phyloP scores from a whole-genome alignment of 1,140 invertebrate species.

The Drosophila biarmipes region DNA sequence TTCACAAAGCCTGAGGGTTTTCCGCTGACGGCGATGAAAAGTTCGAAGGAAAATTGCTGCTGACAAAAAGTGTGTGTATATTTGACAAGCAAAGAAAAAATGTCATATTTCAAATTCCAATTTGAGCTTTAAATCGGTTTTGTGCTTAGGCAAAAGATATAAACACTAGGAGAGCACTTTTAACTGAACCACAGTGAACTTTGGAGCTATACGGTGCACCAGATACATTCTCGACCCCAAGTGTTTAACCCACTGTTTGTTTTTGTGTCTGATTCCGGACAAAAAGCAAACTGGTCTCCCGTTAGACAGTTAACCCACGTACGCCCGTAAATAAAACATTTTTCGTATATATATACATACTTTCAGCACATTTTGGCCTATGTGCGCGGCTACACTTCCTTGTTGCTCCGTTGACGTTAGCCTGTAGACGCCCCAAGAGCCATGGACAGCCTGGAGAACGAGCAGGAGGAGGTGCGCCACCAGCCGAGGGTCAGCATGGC shows the following conservation, averaged over 20 bases:
- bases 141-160: background rate
- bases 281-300: constrained; percentile 4
- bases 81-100: constrained; percentile 19
- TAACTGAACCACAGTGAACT: background rate
- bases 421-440: background rate
- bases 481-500: constrained; percentile 44
- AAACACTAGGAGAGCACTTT: too few relatives aligned
- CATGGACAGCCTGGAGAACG: constrained; percentile 62
- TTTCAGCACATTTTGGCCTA: constrained; percentile 29
- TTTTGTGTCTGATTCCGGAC: background rate
- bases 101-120: constrained; percentile 9
- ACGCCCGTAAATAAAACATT: constrained; percentile 7
- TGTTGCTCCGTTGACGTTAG: constrained; percentile 9
- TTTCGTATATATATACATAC: constrained; percentile 7
- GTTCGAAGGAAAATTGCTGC: constrained; percentile 11
- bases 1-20: background rate
- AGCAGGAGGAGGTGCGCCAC: constrained; percentile 70
- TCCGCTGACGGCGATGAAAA: constrained; percentile 13
- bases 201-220: background rate
- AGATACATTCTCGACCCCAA: background rate
- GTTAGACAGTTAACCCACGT: constrained; percentile 3
- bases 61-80: constrained; percentile 39
- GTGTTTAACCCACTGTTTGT: background rate
- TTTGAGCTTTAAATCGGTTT: constrained; percentile 6
- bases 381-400: constrained; percentile 7